Evolutionary conservation across 1,140 invertebrate genomes (phyloP), one percentile per base, ranked within the genome.

Genomic region (Drosophila pachea): DNA sequence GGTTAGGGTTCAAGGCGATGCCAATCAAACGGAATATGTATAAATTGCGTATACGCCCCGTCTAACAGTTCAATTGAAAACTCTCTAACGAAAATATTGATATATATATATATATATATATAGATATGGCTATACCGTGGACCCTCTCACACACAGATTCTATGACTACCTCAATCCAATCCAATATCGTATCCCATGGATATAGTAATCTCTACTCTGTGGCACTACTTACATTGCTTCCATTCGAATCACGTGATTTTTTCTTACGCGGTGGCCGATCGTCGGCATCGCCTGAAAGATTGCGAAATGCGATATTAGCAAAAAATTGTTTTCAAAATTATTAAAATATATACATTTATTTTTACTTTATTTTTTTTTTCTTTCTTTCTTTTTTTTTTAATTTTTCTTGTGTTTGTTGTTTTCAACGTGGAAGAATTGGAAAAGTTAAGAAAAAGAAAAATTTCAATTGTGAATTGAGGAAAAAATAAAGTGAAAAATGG

Each of bases 261-360:
- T 89, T 89, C 78, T 89, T 89, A 61, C 88, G 81, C 35, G 88
- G 83, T 72, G 88, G 88, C 59, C 87, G 74, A 16, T 83, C 86
- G 40, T 86, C 81, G 14, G 65, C 82, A 73, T 89, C 88, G 67
- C 82, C 87, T 88, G 67, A 33, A 72, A 70, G 36, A 47, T 58
- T 45, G 14, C 29, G 22, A 66, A 32, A 40, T 59, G 11, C 32
- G 35, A 42, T 6, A 38, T 74, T 54, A 69, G 33, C n/a, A n/a
- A n/a, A 14, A 49, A 52, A 33, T 55, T n/a, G n/a, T 55, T 8
- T 2, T 16, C 16, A 52, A 14, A 2, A 2, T 4, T 7, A 29
- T 12, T 6, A 12, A 42, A 14, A 42, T 42, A 42, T 4, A 22
- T 22, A 22, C 1, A 22, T 22, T 22, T 22, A 22, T 22, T 22